These are phyloP conservation scores for Artibeus lituratus DNA, from an alignment of 2,797 vertebrate species.

Conservation along the genomic window DNA sequence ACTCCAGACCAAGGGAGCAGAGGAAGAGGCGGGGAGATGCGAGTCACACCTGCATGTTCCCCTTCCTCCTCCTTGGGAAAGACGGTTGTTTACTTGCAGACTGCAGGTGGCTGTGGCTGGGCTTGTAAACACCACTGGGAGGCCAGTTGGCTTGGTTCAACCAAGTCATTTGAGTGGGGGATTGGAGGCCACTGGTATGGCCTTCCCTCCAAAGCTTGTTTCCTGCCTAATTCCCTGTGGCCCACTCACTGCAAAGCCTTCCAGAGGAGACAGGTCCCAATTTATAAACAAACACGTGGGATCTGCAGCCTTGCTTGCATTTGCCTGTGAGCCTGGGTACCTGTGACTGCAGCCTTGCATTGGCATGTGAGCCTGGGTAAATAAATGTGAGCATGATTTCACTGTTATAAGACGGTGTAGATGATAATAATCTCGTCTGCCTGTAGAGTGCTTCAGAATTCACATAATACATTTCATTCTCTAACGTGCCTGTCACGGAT, in stretches of 20 bases:
- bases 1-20: neutral
- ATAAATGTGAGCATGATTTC: neutral
- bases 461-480: neutral
- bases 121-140: constrained; percentile 67
- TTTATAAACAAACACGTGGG: constrained; percentile 46
- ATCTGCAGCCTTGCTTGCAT: neutral
- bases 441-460: neutral
- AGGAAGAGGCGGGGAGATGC: constrained; percentile 24
- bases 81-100: constrained; percentile 65
- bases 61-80: constrained; percentile 55
- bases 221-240: constrained; percentile 77
- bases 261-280: constrained; percentile 14
- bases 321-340: neutral
- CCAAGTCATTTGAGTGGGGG: constrained; percentile 51
- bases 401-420: neutral
- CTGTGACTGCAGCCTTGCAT: neutral
- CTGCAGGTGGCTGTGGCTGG: constrained; percentile 74
- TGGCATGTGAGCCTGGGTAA: neutral
- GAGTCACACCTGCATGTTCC: constrained; percentile 66
- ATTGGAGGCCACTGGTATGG: constrained; percentile 59
- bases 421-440: neutral
- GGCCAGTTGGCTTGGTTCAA: constrained; percentile 56
- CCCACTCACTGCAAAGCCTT: constrained; percentile 29
- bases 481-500: neutral
- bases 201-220: constrained; percentile 69